Base-by-base conservation (phyloP, 1,140 invertebrate species). In the Ridgeia piscesae region DNA sequence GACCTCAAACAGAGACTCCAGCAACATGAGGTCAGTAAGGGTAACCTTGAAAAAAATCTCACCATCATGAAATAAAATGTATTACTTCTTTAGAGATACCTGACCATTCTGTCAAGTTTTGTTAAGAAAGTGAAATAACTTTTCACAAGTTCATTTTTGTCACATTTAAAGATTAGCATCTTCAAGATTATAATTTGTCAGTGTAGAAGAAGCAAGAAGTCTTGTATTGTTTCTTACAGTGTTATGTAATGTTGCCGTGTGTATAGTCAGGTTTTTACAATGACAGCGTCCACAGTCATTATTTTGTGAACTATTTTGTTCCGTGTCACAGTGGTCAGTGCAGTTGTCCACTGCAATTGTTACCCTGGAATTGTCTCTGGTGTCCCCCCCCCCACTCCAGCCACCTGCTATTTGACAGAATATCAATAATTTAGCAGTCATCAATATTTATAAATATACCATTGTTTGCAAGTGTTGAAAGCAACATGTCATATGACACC, bases 1-100 rank as follows among this genome's bases (percentile, higher is more conserved):
- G 94, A 95, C 89, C 89, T 96, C 21, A 94, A 96, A 93, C 93
- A 95, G 21, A 95, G 94, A 89, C 94, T 95, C 58, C 94, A 94
- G 89, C 94, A 94, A 90, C 95, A 96, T 94, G 94, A 95, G 95
- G 95, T 96, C 92, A 93, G 94, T 77, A 31, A 0, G 4, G 58
- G 58, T 77, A 9, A 77, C 27, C 58, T 77, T 77, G 93, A 58
- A 21, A 6, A 42, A 6, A 11, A 42, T 42, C 4, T 42, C 42
- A 42, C 42, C 42, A 42, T n/a, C n/a, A n/a, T n/a, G n/a, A n/a
- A n/a, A n/a, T n/a, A n/a, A 42, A 42, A 42, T 42, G 42, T 42
- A 42, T 42, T 11, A 42, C 42, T 42, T 6, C 42, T 42, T n/a
- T 42, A 42, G 4, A 42, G 4, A 42, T 11, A 42, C 11, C 42